Conservation (phyloP, 2,888 invertebrate species). For the Erannis defoliaria region DNA sequence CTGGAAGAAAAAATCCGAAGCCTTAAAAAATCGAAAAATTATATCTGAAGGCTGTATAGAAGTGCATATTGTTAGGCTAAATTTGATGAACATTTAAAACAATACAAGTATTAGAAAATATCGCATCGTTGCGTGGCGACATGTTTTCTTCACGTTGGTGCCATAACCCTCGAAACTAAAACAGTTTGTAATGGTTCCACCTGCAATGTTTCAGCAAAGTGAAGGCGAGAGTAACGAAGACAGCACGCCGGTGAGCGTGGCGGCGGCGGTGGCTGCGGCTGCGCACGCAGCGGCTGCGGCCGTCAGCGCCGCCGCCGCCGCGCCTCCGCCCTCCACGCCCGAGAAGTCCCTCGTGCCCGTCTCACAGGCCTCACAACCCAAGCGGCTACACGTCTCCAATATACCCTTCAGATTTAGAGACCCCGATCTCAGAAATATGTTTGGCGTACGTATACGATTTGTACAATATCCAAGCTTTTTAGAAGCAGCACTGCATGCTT, state of each 20-base stretch:
- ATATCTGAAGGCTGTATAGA: no score
- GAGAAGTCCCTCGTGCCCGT: conserved; percentile 84
- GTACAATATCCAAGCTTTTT: conserved; percentile 19
- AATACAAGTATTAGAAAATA: no score
- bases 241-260: conserved; percentile 82
- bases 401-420: conserved; percentile 99
- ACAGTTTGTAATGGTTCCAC: conserved; percentile 2
- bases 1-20: no score
- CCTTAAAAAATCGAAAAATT: no score
- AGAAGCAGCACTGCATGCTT: conserved; percentile 59
- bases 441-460: conserved; percentile 93
- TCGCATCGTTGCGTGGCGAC: no score
- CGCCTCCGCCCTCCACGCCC: conserved; percentile 68
- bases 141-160: no score
- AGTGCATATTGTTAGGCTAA: no score
- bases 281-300: conserved; percentile 66
- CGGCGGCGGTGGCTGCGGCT: conserved; percentile 60
- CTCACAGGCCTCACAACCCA: conserved; percentile 90
- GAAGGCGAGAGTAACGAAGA: conserved; percentile 86
- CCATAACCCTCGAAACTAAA: no score
- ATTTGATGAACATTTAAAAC: no score
- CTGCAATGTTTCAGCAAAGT: conserved; percentile 62
- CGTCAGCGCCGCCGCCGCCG: conserved; percentile 60
- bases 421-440: conserved; percentile 99
- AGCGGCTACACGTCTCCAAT: conserved; percentile 99